These are phyloP conservation scores for Danaus plexippus DNA, from an alignment of 1,140 invertebrate species.

Conservation along the genomic window DNA sequence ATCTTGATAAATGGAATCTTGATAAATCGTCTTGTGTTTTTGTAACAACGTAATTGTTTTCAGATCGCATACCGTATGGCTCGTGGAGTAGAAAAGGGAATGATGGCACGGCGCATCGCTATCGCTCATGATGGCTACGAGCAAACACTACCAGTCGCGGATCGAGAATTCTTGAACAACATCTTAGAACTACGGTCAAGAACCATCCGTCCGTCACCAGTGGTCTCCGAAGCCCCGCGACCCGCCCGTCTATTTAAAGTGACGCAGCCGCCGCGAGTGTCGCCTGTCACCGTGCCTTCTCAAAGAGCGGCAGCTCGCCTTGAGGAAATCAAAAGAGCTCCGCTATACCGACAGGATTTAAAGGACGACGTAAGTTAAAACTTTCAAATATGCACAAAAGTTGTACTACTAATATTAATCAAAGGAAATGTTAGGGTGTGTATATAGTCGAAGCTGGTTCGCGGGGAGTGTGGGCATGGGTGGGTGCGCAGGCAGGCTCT, in stretches of 20 bases:
- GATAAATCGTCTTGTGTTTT: too few species aligned
- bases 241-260: constrained; percentile 73
- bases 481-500: constrained; percentile 87
- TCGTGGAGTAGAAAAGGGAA: constrained; percentile 54
- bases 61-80: constrained; percentile 65
- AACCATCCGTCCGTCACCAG: constrained; percentile 72
- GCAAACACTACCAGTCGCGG: constrained; percentile 76
- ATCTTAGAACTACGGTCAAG: constrained; percentile 79
- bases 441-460: constrained; percentile 91
- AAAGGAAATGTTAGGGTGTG: constrained; percentile 74
- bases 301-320: constrained; percentile 89
- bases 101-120: constrained; percentile 73
- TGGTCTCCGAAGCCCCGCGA: constrained; percentile 61
- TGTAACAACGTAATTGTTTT: background rate
- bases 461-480: constrained; percentile 94
- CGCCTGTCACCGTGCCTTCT: constrained; percentile 81
- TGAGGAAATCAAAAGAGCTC: constrained; percentile 89
- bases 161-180: constrained; percentile 78
- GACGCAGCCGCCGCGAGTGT: constrained; percentile 72
- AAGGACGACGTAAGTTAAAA: constrained; percentile 75
- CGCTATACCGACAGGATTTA: constrained; percentile 85
- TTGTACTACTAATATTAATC: background rate
- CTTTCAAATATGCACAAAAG: background rate
- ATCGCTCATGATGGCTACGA: constrained; percentile 91
- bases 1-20: too few species aligned